Evolutionary conservation across 92 coral and sea anemone genomes (phyloP).

Genomic region (Galaxea fascicularis): DNA sequence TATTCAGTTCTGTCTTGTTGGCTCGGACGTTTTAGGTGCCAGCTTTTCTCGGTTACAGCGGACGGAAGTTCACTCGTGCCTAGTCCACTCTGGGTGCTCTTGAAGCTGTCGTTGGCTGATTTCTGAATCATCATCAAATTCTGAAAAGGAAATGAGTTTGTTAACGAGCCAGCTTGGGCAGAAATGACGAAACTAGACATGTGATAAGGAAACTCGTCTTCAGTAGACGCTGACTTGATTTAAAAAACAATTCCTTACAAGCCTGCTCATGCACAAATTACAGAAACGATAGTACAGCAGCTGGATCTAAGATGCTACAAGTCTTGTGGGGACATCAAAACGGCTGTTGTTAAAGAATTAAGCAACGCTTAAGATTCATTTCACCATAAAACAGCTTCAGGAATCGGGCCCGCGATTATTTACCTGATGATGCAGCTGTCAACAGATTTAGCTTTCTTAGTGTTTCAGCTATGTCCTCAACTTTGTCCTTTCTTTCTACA

Average conservation of each 20-base stretch:
- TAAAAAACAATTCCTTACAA: no score
- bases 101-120: slow-evolving; percentile 78
- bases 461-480: slow-evolving; percentile 54
- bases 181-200: no score
- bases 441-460: slow-evolving; percentile 40
- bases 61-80: slow-evolving; percentile 55
- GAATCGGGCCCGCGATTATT: background rate
- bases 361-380: background rate
- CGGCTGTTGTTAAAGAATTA: no score
- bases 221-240: no score
- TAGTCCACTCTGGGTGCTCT: slow-evolving; percentile 82
- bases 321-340: no score
- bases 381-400: background rate
- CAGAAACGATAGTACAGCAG: no score
- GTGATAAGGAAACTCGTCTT: no score
- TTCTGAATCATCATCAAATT: slow-evolving; percentile 60
- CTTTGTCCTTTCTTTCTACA: slow-evolving; percentile 44
- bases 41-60: background rate
- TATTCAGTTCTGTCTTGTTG: no score
- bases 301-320: no score
- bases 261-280: no score
- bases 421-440: slow-evolving; percentile 39
- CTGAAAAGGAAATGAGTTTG: background rate
- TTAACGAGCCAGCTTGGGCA: background rate
- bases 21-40: background rate